A percentile compares a stretch with the other conserved stretches of the same genome.
These are phyloP conservation scores for Hystrix brachyura DNA, from an alignment of 2,113 vertebrate genomes.

Conservation along the genomic window DNA sequence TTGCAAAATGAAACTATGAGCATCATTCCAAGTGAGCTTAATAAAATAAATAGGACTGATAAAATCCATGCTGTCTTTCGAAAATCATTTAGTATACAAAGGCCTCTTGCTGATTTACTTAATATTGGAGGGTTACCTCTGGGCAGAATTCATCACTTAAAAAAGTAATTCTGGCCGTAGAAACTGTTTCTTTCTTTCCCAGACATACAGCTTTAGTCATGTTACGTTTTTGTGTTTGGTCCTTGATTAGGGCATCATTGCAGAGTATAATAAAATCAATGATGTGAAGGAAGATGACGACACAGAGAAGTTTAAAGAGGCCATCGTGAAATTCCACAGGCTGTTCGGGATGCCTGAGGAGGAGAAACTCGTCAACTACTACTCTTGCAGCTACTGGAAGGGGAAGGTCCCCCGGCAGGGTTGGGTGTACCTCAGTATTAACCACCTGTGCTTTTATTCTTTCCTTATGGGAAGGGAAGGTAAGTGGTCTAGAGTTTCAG, in stretches of 20 bases:
- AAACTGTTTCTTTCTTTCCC: not conserved
- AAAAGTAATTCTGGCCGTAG: not conserved
- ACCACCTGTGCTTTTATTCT: slow-evolving; percentile 99
- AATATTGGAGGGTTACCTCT: not conserved
- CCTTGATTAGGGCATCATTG: slow-evolving; percentile 95
- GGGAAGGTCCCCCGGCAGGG: slow-evolving; percentile 98
- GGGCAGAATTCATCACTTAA: not conserved
- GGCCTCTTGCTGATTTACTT: not conserved
- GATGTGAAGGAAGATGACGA: slow-evolving; percentile 97
- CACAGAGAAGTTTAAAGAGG: slow-evolving; percentile 98
- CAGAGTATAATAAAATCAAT: slow-evolving; percentile 98
- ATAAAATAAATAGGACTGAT: not conserved
- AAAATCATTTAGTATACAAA: not conserved
- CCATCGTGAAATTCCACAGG: slow-evolving; percentile 96
- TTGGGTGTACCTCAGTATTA: slow-evolving; percentile 99
- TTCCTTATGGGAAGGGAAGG: slow-evolving; percentile 98
- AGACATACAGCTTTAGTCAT: fast-evolving
- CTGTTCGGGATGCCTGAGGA: slow-evolving; percentile 98
- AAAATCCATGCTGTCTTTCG: not conserved
- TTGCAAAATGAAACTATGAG: not conserved
- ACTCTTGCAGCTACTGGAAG: slow-evolving; percentile 99
- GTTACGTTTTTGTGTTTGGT: not conserved
- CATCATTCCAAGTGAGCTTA: not conserved
- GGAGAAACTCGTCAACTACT: slow-evolving; percentile 99
- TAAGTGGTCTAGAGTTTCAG: slow-evolving; percentile 79